Evolutionary conservation across 2,113 vertebrate species (phyloP).

Genomic region (Cephalopholis sonnerati): DNA sequence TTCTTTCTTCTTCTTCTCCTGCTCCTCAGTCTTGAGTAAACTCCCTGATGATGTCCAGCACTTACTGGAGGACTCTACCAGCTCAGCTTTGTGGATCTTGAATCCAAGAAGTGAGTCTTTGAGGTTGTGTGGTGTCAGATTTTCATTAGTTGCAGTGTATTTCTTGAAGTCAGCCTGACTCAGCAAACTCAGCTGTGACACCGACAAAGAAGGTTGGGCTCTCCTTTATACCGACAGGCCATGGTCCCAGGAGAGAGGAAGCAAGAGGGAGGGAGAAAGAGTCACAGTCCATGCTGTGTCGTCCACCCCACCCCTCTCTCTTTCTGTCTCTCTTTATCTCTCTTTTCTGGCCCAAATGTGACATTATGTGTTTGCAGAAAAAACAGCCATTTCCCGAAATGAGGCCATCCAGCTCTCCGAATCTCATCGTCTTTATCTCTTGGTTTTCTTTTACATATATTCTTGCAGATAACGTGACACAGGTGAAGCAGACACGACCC

Average conservation of each 20-base stretch:
- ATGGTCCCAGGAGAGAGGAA: constrained; percentile 45
- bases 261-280: constrained; percentile 36
- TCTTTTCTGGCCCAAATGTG: constrained; percentile 7
- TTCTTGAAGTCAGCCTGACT: constrained; percentile 36
- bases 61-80: not conserved
- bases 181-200: constrained; percentile 38
- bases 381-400: not conserved
- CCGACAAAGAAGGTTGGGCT: not conserved
- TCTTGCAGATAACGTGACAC: not conserved
- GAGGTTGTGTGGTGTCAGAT: not conserved
- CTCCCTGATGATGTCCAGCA: not conserved
- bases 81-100: not conserved
- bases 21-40: not conserved
- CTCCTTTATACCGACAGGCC: constrained; percentile 59
- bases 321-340: constrained; percentile 20
- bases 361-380: not conserved
- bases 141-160: not conserved
- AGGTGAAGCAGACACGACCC: not conserved
- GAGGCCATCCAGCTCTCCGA: not conserved
- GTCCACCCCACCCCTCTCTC: constrained; percentile 6
- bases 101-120: not conserved
- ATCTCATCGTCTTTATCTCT: not conserved
- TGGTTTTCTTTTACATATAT: not conserved
- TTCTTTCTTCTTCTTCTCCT: too few relatives aligned
- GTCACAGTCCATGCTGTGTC: constrained; percentile 38